Base-by-base conservation (phyloP, 1,140 invertebrate species). In the Prorops nasuta region DNA sequence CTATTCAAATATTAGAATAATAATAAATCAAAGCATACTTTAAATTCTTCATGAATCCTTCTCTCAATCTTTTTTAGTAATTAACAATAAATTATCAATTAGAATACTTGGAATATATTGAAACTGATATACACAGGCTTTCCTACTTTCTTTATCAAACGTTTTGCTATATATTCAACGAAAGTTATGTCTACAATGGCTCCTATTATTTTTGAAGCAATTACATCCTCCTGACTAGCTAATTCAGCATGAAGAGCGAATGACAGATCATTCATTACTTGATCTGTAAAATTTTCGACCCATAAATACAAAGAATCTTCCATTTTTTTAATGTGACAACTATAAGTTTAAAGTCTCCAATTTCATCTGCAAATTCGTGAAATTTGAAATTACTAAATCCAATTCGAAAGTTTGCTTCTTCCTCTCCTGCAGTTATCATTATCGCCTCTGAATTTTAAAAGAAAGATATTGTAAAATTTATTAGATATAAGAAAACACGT, bases 71-170 rank as follows among this genome's bases (percentile, higher is more conserved):
- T 45, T 12, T 57, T 59, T 15, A 76, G 44, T 3, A 40, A 56
- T 1, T 64, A 22, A 36, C 72, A 69, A 22, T 72, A 42, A 19
- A 52, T 44, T 4, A 48, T n/a, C n/a, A n/a, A n/a, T n/a, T n/a
- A n/a, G n/a, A n/a, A n/a, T n/a, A n/a, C n/a, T n/a, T n/a, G n/a
- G n/a, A n/a, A 36, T 9, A 76, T 3, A 49, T 79, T 79, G 42
- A 71, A 78, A 51, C 78, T 79, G 20, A 79, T 62, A 43, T 74
- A 79, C 31, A 79, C 63, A 14, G 67, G 61, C 44, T 68, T 74
- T 12, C 65, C 64, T 2, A 64, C 50, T 54, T 71, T 77, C 38
- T 69, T 73, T 0, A 69, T 63, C 0, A 79, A 49, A 54, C 70
- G 67, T 16, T 57, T 67, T 0, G 77, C 74, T 3, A 79, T 22